phyloP scores from a whole-genome alignment of 2,113 vertebrate species.

The Psilopsiagon aymara region DNA sequence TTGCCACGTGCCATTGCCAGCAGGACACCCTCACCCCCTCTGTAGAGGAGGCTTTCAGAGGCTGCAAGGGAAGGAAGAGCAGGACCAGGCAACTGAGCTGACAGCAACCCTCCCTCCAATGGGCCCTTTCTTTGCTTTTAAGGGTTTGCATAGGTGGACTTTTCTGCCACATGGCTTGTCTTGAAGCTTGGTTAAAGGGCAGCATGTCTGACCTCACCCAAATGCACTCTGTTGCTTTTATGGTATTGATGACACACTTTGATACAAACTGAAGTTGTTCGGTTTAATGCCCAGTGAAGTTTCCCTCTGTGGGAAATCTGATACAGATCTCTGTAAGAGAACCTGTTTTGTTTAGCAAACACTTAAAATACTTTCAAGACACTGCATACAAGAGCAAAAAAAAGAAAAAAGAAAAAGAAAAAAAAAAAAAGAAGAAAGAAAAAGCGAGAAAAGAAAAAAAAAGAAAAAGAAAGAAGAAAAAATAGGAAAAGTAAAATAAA shows the following conservation, averaged over 20 bases:
- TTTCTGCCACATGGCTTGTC: background rate
- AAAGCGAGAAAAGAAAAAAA: fast-evolving
- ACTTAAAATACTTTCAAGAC: background rate
- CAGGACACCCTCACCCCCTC: background rate
- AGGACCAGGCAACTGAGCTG: background rate
- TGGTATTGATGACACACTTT: background rate
- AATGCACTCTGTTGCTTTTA: background rate
- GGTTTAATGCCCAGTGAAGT: background rate
- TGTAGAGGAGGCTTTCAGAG: fast-evolving
- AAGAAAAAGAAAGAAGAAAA: too few relatives aligned
- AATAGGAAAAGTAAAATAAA: fast-evolving
- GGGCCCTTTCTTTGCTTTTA: background rate
- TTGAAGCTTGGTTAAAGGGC: background rate
- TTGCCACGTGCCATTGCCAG: fast-evolving
- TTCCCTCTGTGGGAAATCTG: fast-evolving
- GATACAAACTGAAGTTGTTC: background rate
- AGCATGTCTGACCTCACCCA: background rate
- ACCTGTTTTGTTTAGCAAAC: background rate
- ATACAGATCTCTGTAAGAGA: background rate
- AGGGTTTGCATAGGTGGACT: background rate
- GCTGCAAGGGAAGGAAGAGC: background rate
- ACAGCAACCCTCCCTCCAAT: background rate
- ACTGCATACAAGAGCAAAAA: background rate
- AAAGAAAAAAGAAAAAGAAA: background rate
- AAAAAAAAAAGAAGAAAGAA: too few relatives aligned